Evolutionary conservation across 2,113 vertebrate species (phyloP), one percentile per base, ranked within the genome.

Genomic region (Pyxicephalus adspersus): DNA sequence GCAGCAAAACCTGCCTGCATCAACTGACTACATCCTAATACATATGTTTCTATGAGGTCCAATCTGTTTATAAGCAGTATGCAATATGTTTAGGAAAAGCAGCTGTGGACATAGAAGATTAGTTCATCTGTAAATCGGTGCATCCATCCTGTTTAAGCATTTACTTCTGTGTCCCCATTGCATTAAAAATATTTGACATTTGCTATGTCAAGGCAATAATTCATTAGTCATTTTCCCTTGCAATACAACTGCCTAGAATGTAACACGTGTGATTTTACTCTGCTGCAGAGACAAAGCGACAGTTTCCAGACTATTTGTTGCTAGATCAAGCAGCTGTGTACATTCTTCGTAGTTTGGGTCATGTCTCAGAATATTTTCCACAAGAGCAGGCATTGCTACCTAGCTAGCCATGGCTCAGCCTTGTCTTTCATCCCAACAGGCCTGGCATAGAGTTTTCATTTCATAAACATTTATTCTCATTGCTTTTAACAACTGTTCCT

Each of bases 281-380:
- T 57, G n/a, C 71, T 58, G 54, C 22, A 90, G 84, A 81, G 79
- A 93, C 91, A 92, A 86, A 84, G 87, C 67, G 90, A 93, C 90
- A 90, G 88, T 94, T 94, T 93, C 91, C 92, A 94, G 91, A 91
- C 91, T 89, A 80, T 92, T 93, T 93, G 89, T 94, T 88, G 90
- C 88, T 88, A 89, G 81, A 86, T 91, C 89, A 91, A 82, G 88
- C 92, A 94, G 92, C 92, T 93, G 93, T 90, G 88, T 79, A 76
- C 91, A 94, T 94, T 91, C 91, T 89, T 94, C 80, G 89, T 91
- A 90, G 90, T 91, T 87, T 86, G 90, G 90, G 89, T 94, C 90
- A 92, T 90, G 92, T 94, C 94, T 94, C 89, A 63, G 92, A 91
- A 91, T 88, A 89, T 88, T 91, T 92, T 92, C 89, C 90, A 83